These are phyloP conservation scores for Chaetogeoica ovagalla DNA, from an alignment of 2,888 invertebrate genomes.

Conservation along the genomic window DNA sequence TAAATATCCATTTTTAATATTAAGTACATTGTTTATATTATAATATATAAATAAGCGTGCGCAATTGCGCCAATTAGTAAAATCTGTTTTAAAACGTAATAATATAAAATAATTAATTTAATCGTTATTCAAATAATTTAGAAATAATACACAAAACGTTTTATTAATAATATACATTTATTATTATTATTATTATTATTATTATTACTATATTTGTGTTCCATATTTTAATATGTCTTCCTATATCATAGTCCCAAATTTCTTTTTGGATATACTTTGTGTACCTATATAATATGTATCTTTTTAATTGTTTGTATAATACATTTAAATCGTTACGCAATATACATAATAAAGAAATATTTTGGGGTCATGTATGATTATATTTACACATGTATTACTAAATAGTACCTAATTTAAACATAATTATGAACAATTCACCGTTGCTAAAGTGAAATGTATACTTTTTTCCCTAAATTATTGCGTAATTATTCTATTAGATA, in stretches of 20 bases:
- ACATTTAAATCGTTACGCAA: background rate
- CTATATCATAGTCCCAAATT: conserved; percentile 14
- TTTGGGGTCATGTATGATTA: background rate
- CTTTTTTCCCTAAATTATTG: conserved; percentile 1
- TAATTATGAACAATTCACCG: conserved; percentile 7
- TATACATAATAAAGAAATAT: background rate
- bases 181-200: too few species aligned
- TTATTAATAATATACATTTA: too few species aligned
- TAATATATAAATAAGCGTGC: background rate
- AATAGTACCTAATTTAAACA: background rate
- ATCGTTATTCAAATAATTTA: too few species aligned
- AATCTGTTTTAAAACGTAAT: conserved; percentile 6
- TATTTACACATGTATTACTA: background rate
- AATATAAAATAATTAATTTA: too few species aligned
- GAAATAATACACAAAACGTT: too few species aligned
- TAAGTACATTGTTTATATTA: background rate
- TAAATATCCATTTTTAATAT: background rate
- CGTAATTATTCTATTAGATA: conserved; percentile 11
- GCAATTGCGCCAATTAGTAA: conserved; percentile 18
- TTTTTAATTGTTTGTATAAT: background rate
- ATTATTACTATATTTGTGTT: conserved; percentile 24
- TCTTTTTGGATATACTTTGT: conserved; percentile 2
- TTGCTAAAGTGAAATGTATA: background rate
- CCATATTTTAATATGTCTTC: conserved; percentile 39
- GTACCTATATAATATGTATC: background rate